Evolutionary conservation across 30 jellyfish, hydroid and myxozoan species (phyloP).

Genomic region (Aurelia aurita): DNA sequence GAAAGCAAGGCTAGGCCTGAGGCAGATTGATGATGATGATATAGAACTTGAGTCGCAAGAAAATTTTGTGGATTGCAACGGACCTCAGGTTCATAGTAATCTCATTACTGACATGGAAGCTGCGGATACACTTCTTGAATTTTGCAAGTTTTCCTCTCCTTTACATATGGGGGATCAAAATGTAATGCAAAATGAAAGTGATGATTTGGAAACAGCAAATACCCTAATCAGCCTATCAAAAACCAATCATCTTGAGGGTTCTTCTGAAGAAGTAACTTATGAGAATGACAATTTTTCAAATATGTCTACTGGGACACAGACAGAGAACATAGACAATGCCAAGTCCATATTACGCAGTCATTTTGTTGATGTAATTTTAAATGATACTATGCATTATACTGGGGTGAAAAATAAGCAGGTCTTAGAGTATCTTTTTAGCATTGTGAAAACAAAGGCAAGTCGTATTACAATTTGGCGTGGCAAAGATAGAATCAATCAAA

Average conservation of each 20-base stretch:
- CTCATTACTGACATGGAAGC: too few species aligned
- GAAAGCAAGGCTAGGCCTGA: too few species aligned
- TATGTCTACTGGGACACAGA: slow-evolving; percentile 5
- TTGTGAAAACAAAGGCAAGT: slow-evolving; percentile 3
- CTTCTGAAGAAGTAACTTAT: background rate
- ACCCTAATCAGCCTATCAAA: background rate
- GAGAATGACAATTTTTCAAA: background rate
- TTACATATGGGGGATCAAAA: background rate
- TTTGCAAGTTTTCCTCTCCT: background rate
- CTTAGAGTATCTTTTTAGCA: background rate
- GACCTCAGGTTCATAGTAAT: too few species aligned
- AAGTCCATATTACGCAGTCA: background rate
- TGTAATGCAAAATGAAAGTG: background rate
- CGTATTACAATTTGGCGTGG: background rate
- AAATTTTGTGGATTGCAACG: too few species aligned
- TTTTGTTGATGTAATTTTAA: background rate
- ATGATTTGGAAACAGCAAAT: background rate
- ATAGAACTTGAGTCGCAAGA: too few species aligned
- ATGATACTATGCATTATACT: slow-evolving; percentile 5
- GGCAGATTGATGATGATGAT: too few species aligned
- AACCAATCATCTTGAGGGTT: background rate
- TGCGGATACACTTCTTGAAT: background rate
- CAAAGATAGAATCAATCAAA: background rate
- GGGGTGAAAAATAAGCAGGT: background rate
- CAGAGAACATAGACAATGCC: background rate